Evolutionary conservation across 2,888 invertebrate species (phyloP).

Genomic region (Apodemia zela): DNA sequence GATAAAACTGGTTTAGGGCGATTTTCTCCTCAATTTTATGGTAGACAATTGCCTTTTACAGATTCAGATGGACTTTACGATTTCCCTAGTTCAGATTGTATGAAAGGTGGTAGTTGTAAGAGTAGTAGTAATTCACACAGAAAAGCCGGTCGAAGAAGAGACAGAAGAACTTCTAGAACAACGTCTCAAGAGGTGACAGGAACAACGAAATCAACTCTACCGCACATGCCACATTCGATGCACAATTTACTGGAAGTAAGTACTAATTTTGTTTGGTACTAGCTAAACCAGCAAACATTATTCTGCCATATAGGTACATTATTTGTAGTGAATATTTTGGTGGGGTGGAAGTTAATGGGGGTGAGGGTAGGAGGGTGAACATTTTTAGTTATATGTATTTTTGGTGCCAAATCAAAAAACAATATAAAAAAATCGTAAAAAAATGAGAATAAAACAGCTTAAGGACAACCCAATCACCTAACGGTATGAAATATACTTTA

Average conservation of each 20-base stretch:
- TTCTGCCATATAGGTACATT: too few relatives aligned
- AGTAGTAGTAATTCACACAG: slow-evolving; percentile 74
- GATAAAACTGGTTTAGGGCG: slow-evolving; percentile 84
- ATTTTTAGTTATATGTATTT: too few relatives aligned
- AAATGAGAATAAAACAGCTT: too few relatives aligned
- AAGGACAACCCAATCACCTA: too few relatives aligned
- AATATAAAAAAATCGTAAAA: too few relatives aligned
- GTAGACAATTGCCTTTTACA: slow-evolving; percentile 85
- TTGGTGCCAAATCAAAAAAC: too few relatives aligned
- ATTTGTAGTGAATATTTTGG: too few relatives aligned
- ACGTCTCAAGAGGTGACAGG: slow-evolving; percentile 65
- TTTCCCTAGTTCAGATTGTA: slow-evolving; percentile 87
- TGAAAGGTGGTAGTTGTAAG: slow-evolving; percentile 76
- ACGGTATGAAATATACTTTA: too few relatives aligned
- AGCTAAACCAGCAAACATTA: too few relatives aligned
- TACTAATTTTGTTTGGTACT: background rate
- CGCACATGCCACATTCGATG: slow-evolving; percentile 75
- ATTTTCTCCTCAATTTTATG: slow-evolving; percentile 87
- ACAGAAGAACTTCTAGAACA: slow-evolving; percentile 80
- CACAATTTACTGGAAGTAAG: slow-evolving; percentile 82
- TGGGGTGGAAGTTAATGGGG: too few relatives aligned
- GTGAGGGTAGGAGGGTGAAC: too few relatives aligned
- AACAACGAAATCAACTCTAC: slow-evolving; percentile 78
- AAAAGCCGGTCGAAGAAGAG: slow-evolving; percentile 82
- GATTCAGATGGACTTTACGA: slow-evolving; percentile 91